These are phyloP conservation scores for Pollenia labialis DNA, from an alignment of 2,888 invertebrate genomes.

Conservation along the genomic window DNA sequence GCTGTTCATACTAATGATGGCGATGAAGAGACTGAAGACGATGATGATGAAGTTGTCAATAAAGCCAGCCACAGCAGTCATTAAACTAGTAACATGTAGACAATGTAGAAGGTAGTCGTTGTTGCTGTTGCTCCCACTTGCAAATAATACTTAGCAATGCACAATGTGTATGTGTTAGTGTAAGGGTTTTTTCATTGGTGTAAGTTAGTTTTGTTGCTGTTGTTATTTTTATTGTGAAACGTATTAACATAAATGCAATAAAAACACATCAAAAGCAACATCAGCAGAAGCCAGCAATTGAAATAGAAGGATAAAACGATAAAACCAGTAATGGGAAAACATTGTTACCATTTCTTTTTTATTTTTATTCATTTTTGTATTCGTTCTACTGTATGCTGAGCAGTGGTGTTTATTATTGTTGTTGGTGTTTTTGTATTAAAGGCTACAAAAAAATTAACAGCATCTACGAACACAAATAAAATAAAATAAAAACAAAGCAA, in stretches of 20 bases:
- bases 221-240: background rate
- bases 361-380: background rate
- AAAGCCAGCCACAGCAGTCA: constrained; percentile 46
- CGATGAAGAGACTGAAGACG: background rate
- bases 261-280: constrained; percentile 29
- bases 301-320: constrained; percentile 23
- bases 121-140: background rate
- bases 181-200: background rate
- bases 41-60: constrained; percentile 1
- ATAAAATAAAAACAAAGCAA: constrained; percentile 11
- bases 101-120: background rate
- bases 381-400: background rate
- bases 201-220: background rate
- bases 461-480: background rate
- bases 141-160: background rate
- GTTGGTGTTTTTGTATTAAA: background rate
- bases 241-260: constrained; percentile 31
- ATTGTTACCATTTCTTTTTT: constrained; percentile 24
- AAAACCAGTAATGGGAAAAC: constrained; percentile 31
- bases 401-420: constrained; percentile 1
- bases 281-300: constrained; percentile 11
- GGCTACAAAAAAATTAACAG: constrained; percentile 5
- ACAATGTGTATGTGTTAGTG: background rate
- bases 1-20: background rate
- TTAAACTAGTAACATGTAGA: constrained; percentile 39